Base-by-base conservation (phyloP, 2,113 vertebrate genomes). In the Carassius carassius region DNA sequence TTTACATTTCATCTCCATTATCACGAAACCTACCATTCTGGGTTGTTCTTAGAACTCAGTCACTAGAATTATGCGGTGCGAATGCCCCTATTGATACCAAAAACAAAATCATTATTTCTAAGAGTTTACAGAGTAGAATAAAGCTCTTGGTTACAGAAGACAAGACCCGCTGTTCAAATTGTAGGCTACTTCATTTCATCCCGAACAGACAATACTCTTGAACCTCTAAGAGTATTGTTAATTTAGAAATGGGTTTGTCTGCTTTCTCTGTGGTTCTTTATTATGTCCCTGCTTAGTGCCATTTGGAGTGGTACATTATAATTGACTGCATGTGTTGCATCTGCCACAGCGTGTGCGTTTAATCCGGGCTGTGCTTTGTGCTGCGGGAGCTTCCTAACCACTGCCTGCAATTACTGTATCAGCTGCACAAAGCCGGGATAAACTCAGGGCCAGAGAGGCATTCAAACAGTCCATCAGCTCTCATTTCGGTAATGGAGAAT, bases 271-370 rank as follows among this genome's bases (percentile, higher is more conserved):
- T 35, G 51, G 49, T 72, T 82, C 49, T 73, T 58, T 81, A 35
- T 37, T 82, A 37, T 69, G 21, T 41, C 19, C 47, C 65, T 7
- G 67, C 32, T 70, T 72, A 82, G 67, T 72, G 81, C 79, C 19
- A 81, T 81, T 81, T 82, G 51, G 32, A 82, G 81, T 72, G 49
- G 29, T 56, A 58, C 41, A 72, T 82, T 81, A 81, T 69, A 81
- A 81, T 69, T 81, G 79, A 81, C 79, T 69, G 79, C 47, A 32
- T 35, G 79, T 17, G 19, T 69, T 14, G 49, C 81, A 72, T 82
- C 81, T 51, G 67, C 81, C 79, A 54, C 44, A 54, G 79, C 3
- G 25, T 81, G 62, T 35, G 79, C 6, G 32, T 82, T 82, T 82
- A 82, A 82, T 72, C 67, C n/a, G 13, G 32, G 29, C 79, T 69